phyloP scores from a whole-genome alignment of 2,888 invertebrate species.

The Drosophila parthenogenetica region DNA sequence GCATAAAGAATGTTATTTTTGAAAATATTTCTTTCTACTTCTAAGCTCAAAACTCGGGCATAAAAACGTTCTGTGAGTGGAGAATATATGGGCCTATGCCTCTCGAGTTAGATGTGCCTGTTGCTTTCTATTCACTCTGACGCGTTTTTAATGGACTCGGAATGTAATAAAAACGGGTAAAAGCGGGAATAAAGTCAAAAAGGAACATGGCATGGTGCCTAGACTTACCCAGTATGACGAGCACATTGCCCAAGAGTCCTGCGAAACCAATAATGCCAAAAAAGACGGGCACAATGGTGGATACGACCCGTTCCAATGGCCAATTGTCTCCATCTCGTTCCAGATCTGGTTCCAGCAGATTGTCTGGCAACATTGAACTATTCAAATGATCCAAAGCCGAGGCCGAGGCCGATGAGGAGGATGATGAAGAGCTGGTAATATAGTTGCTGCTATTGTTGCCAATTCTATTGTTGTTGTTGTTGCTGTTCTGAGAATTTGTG shows the following conservation, averaged over 20 bases:
- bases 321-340: slow-evolving; percentile 85
- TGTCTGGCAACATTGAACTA: slow-evolving; percentile 64
- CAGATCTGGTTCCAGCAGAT: slow-evolving; percentile 82
- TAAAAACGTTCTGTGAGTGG: no score
- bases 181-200: background rate
- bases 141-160: background rate
- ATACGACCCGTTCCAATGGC: slow-evolving; percentile 88
- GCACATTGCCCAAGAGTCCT: slow-evolving; percentile 94
- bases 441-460: slow-evolving; percentile 38
- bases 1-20: no score
- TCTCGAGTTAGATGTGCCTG: background rate
- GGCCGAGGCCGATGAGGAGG: slow-evolving; percentile 21
- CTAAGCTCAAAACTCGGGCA: no score
- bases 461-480: slow-evolving; percentile 27
- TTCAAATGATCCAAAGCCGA: slow-evolving; percentile 41
- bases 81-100: background rate
- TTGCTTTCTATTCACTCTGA: background rate
- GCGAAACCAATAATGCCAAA: slow-evolving; percentile 94
- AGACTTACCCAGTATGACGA: slow-evolving; percentile 90
- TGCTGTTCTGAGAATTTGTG: slow-evolving; percentile 26
- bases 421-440: slow-evolving; percentile 11
- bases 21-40: no score
- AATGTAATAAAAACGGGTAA: slow-evolving; percentile 3
- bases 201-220: background rate
- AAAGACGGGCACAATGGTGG: slow-evolving; percentile 91